These are phyloP conservation scores for Myopa testacea DNA, from an alignment of 2,888 invertebrate genomes.

Conservation along the genomic window DNA sequence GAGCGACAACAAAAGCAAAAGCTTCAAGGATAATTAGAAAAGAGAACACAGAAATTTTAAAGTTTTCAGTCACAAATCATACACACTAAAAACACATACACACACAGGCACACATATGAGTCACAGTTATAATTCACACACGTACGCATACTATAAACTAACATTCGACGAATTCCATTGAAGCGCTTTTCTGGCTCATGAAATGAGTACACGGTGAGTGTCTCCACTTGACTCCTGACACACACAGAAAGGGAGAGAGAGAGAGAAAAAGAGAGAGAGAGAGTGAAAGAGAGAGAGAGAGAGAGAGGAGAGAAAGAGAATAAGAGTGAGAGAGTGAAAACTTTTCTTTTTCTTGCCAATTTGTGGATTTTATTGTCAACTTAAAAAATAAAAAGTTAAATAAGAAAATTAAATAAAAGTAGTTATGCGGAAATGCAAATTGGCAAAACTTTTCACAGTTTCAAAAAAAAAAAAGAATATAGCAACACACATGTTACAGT, in stretches of 20 bases:
- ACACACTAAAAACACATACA: neutral
- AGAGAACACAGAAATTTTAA: no score
- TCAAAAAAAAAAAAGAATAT: neutral
- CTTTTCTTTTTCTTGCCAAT: slow-evolving; percentile 13
- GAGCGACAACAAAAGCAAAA: no score
- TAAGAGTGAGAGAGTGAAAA: neutral
- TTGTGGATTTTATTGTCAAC: slow-evolving; percentile 14
- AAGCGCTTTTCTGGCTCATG: no score
- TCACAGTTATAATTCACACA: neutral
- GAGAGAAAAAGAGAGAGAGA: neutral
- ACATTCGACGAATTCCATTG: no score
- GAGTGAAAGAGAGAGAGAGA: neutral
- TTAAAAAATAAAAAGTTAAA: neutral
- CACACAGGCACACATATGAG: neutral
- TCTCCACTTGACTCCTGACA: no score
- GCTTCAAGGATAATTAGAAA: no score
- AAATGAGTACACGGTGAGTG: no score
- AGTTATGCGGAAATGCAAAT: slow-evolving; percentile 6
- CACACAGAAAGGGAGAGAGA: neutral
- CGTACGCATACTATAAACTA: neutral
- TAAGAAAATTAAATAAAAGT: neutral
- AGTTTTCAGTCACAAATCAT: neutral
- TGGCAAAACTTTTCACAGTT: slow-evolving; percentile 20
- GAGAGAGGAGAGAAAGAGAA: neutral
- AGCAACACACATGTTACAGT: no score